phyloP scores from a whole-genome alignment of 1,140 invertebrate species.

The Frieseomelitta varia region DNA sequence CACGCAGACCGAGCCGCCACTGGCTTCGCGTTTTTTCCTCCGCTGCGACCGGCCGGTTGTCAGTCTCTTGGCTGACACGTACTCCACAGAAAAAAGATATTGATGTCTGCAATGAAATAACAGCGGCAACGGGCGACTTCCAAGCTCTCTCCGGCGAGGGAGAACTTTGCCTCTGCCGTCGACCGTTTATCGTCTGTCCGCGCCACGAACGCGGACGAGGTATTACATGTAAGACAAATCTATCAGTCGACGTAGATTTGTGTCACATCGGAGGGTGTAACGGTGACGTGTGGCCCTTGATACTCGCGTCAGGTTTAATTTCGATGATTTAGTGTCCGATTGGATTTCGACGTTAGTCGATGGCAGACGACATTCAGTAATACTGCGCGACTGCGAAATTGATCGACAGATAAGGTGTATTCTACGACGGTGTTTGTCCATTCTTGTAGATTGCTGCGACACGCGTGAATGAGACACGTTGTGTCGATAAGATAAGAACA shows the following conservation, averaged over 20 bases:
- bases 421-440: too few relatives aligned
- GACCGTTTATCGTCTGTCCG: background rate
- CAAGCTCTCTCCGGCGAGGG: background rate
- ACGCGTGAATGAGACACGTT: too few relatives aligned
- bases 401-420: too few relatives aligned
- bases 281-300: background rate
- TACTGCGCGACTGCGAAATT: too few relatives aligned
- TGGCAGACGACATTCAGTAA: too few relatives aligned
- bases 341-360: too few relatives aligned
- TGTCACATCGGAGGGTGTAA: background rate
- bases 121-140: background rate
- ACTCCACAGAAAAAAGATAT: conserved; percentile 52
- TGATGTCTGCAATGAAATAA: conserved; percentile 56
- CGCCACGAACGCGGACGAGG: background rate
- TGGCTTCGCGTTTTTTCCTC: conserved; percentile 49
- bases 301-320: background rate
- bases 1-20: conserved; percentile 28
- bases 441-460: too few relatives aligned
- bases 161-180: background rate
- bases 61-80: conserved; percentile 56
- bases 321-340: background rate
- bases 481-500: too few relatives aligned
- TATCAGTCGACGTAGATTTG: background rate
- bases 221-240: background rate
- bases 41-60: conserved; percentile 46